A percentile compares a stretch with the other conserved stretches of the same genome.
Evolutionary conservation across 2,888 invertebrate genomes (phyloP).

Genomic region (Erannis defoliaria): DNA sequence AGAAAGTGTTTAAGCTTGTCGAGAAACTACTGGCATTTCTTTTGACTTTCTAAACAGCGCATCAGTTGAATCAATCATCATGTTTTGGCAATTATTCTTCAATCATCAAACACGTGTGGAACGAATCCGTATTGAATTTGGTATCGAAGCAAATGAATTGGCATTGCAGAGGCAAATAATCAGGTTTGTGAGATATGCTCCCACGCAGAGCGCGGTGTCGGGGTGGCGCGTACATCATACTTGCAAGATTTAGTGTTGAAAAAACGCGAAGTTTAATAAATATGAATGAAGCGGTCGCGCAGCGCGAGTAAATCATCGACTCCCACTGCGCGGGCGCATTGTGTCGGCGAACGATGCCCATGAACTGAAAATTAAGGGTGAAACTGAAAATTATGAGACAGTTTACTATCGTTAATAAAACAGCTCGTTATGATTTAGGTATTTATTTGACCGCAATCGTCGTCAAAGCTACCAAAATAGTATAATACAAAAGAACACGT

Average conservation of each 20-base stretch:
- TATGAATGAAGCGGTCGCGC: slow-evolving; percentile 74
- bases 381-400: background rate
- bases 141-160: slow-evolving; percentile 35
- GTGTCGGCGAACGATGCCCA: slow-evolving; percentile 41
- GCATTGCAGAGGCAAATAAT: slow-evolving; percentile 36
- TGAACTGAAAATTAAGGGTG: slow-evolving; percentile 4
- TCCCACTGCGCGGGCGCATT: slow-evolving; percentile 75
- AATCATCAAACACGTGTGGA: slow-evolving; percentile 34
- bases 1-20: background rate
- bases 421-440: background rate
- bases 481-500: no score
- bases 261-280: slow-evolving; percentile 77
- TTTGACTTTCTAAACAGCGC: slow-evolving; percentile 39
- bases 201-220: slow-evolving; percentile 50
- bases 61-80: slow-evolving; percentile 43
- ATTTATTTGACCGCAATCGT: no score
- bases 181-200: slow-evolving; percentile 38
- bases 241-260: slow-evolving; percentile 70
- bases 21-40: slow-evolving; percentile 14
- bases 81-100: slow-evolving; percentile 41
- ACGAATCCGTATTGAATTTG: slow-evolving; percentile 39
- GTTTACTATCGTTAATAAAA: no score
- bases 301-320: slow-evolving; percentile 75
- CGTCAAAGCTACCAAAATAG: no score
- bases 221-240: slow-evolving; percentile 69